These are phyloP conservation scores for Micropoecilia bifurca DNA, from an alignment of 2,797 vertebrate species.

Conservation along the genomic window DNA sequence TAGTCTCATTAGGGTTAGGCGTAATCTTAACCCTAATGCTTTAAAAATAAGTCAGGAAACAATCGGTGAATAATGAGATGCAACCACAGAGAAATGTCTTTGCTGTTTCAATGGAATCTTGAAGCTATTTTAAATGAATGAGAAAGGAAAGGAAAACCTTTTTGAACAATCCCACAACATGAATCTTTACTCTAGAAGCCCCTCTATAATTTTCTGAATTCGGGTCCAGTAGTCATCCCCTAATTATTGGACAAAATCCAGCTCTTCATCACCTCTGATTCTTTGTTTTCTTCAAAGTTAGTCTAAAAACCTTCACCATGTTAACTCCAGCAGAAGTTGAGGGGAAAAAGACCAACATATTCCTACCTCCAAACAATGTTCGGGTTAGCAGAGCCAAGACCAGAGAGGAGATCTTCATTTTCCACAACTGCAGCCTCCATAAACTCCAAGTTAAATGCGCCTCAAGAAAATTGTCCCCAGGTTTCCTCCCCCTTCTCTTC, in stretches of 20 bases:
- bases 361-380: slow-evolving; percentile 80
- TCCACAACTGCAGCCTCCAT: slow-evolving; percentile 79
- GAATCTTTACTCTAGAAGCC: slow-evolving; percentile 23
- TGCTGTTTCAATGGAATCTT: background rate
- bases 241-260: background rate
- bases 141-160: background rate
- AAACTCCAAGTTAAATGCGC: slow-evolving; percentile 72
- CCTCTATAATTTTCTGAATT: slow-evolving; percentile 4
- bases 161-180: slow-evolving; percentile 30
- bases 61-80: background rate
- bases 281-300: slow-evolving; percentile 13
- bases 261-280: slow-evolving; percentile 7
- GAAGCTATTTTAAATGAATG: background rate
- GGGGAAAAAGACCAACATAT: slow-evolving; percentile 27
- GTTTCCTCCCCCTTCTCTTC: slow-evolving; percentile 45
- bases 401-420: slow-evolving; percentile 85
- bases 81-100: background rate
- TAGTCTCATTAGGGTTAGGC: background rate
- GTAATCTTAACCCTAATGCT: too few relatives aligned
- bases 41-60: background rate
- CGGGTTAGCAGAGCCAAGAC: slow-evolving; percentile 78
- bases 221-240: background rate
- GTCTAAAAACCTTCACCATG: slow-evolving; percentile 10
- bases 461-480: slow-evolving; percentile 59
- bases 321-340: slow-evolving; percentile 6